These are phyloP conservation scores for Dorcus hopei DNA, from an alignment of 2,888 invertebrate genomes.

Conservation along the genomic window DNA sequence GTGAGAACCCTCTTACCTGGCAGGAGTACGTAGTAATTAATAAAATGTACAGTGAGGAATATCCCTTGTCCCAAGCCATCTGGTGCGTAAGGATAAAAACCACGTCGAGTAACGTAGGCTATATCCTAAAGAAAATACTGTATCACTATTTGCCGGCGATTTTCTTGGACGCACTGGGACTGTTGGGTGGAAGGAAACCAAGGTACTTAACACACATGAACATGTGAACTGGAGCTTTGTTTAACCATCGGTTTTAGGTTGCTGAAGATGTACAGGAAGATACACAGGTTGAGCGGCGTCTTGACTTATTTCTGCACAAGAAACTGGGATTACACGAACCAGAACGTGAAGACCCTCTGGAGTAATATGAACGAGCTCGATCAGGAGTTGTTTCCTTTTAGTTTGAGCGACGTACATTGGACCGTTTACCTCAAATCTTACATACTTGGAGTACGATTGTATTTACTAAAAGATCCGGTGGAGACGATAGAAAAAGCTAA, in stretches of 20 bases:
- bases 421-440: slow-evolving; percentile 65
- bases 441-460: slow-evolving; percentile 69
- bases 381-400: slow-evolving; percentile 66
- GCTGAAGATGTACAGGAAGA: slow-evolving; percentile 71
- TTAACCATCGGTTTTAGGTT: slow-evolving; percentile 53
- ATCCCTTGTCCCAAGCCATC: slow-evolving; percentile 54
- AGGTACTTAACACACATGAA: slow-evolving; percentile 35
- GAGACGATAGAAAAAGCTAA: slow-evolving; percentile 58
- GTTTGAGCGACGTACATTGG: slow-evolving; percentile 72
- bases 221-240: neutral
- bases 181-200: slow-evolving; percentile 30
- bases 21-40: slow-evolving; percentile 49
- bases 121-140: slow-evolving; percentile 48
- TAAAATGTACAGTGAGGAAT: slow-evolving; percentile 52
- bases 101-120: slow-evolving; percentile 39
- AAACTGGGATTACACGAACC: slow-evolving; percentile 69
- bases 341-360: slow-evolving; percentile 62
- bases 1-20: slow-evolving; percentile 59
- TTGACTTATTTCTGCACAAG: slow-evolving; percentile 71
- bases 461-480: slow-evolving; percentile 74
- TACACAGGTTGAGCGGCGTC: slow-evolving; percentile 71
- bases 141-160: slow-evolving; percentile 33
- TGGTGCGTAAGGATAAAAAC: slow-evolving; percentile 44
- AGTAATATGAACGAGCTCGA: slow-evolving; percentile 51
- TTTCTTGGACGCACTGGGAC: slow-evolving; percentile 24